Evolutionary conservation across 2,113 vertebrate species (phyloP), one percentile per base, ranked within the genome.

Genomic region (Pterophyllum scalare): DNA sequence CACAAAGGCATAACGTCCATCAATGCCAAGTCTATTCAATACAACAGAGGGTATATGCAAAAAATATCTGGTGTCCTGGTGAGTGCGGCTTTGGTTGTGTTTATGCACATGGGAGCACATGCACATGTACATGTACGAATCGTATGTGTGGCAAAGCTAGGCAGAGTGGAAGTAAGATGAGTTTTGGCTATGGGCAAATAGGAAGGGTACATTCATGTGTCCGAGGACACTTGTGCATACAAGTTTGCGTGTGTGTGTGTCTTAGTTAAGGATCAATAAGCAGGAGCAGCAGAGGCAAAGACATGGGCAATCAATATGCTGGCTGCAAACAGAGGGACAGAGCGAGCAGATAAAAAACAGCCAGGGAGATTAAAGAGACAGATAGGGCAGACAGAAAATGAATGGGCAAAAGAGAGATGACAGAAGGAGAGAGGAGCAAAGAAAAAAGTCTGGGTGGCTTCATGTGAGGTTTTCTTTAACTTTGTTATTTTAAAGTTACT

Each of bases 301-400:
- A 95, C 95, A 95, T 92, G 90, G 93, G 92, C 93, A 88, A 96
- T 96, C 96, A 95, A 96, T 96, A 96, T 81, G 88, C 89, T 81
- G 89, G 87, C 93, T 91, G 93, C 93, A 95, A 94, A 95, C 92
- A 91, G 89, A 93, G 92, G 94, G 87, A 91, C 84, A 89, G 83
- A 81, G 89, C 57, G 76, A 92, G 85, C 85, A 88, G 93, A 95
- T 92, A 87, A 90, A 70, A 91, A 94, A 88, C 60, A 87, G 83
- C 83, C 67, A 57, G 77, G 67, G 85, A 93, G 94, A 93, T 91
- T 90, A 83, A 90, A 91, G 43, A 85, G 89, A 87, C 82, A 72
- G 93, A 93, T 83, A 87, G 81, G 79, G 79, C 62, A 83, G 86
- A 88, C 57, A 85, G 84, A 90, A 79, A 92, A 87, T 89, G 87